A percentile compares a stretch with the other conserved stretches of the same genome.
Evolutionary conservation across 2,797 vertebrate species (phyloP).

Genomic region (Lemur catta): DNA sequence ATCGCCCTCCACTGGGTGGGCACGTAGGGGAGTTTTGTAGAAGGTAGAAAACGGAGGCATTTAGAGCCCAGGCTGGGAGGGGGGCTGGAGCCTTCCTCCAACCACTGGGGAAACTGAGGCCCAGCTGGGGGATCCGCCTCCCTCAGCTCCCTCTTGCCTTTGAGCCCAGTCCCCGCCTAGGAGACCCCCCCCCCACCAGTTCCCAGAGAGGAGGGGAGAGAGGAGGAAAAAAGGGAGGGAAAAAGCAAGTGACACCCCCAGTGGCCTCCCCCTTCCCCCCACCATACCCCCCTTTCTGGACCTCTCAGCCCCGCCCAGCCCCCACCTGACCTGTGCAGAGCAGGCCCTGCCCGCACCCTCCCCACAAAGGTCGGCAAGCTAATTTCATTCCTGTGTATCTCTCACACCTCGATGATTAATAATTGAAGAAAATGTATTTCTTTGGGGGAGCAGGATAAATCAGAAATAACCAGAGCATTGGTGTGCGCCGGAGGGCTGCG

Average conservation of each 20-base stretch:
- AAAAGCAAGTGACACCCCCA: not conserved
- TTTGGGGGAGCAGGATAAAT: conserved; percentile 67
- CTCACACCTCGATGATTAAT: conserved; percentile 82
- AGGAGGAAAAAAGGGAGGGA: no score
- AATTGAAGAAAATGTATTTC: conserved; percentile 82
- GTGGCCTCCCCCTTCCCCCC: no score
- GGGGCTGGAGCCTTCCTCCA: not conserved
- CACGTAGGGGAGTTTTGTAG: no score
- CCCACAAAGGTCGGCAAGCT: conserved; percentile 68
- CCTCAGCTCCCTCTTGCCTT: not conserved
- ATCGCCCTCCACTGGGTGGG: not conserved
- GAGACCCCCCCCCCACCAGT: fast-evolving
- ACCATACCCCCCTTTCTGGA: not conserved
- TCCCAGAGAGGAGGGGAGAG: not conserved
- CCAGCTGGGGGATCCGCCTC: fast-evolving
- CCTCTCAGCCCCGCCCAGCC: no score
- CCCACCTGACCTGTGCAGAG: not conserved
- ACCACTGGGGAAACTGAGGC: not conserved
- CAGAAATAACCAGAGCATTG: conserved; percentile 65
- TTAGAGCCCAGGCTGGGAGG: not conserved
- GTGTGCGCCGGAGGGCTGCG: not conserved
- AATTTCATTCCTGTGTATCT: conserved; percentile 74
- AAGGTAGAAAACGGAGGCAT: no score
- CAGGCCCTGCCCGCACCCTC: not conserved
- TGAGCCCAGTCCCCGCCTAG: not conserved